Conservation (phyloP, 2,113 vertebrate genomes). For the Zapus hudsonius region DNA sequence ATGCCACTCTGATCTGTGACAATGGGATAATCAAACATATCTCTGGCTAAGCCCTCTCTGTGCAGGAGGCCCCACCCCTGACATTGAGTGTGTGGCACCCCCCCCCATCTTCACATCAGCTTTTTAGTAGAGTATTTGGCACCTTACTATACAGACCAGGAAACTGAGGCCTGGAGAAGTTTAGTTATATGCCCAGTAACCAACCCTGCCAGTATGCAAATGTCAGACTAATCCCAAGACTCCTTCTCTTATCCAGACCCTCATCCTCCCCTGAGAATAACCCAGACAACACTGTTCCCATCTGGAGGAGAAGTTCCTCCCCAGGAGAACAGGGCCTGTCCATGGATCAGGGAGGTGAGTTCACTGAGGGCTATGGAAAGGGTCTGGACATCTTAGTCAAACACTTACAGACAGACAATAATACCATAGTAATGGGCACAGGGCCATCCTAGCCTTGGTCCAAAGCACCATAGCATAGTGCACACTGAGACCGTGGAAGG, state of each 20-base stretch:
- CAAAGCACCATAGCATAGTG: no score
- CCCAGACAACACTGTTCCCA: rapidly evolving
- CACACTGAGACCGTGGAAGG: no score
- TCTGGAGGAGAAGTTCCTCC: not conserved
- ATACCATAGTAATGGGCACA: not conserved
- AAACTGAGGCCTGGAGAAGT: not conserved
- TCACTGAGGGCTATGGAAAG: not conserved
- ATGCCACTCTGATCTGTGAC: rapidly evolving
- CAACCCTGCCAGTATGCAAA: not conserved
- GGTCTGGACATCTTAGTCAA: no score
- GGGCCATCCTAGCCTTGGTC: no score
- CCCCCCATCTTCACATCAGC: no score
- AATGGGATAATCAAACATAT: rapidly evolving
- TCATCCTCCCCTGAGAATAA: no score
- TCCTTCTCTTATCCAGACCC: not conserved
- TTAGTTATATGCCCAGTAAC: not conserved
- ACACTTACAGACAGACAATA: not conserved
- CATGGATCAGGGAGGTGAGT: rapidly evolving
- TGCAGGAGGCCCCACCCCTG: not conserved
- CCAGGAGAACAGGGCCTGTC: rapidly evolving
- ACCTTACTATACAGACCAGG: not conserved
- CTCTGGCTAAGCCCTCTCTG: rapidly evolving
- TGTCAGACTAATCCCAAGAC: not conserved
- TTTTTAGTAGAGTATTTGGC: no score
- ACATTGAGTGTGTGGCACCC: rapidly evolving